Evolutionary conservation across 2,797 vertebrate species (phyloP), one percentile per base, ranked within the genome.

Genomic region (Astyanax mexicanus): DNA sequence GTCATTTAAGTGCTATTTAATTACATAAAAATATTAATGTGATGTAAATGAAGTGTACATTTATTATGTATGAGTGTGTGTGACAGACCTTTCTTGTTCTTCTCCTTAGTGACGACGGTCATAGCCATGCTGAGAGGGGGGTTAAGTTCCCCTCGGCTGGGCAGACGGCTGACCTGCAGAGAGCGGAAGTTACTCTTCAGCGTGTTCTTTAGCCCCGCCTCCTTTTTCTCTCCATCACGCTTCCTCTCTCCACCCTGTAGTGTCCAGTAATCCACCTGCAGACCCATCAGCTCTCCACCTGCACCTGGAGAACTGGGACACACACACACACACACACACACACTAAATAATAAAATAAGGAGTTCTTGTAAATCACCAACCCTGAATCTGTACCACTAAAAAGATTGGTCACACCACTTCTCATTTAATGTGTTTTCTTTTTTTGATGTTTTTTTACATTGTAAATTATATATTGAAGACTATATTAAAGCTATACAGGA

Each of bases 31-130:
- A n/a, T n/a, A n/a, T n/a, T n/a, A n/a, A n/a, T n/a, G n/a, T n/a
- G n/a, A n/a, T n/a, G n/a, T n/a, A n/a, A n/a, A n/a, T n/a, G n/a
- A n/a, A n/a, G 55, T 72, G 23, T 55, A 21, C n/a, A n/a, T n/a
- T n/a, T n/a, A n/a, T n/a, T n/a, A 2, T 51, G 51, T 47, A 10
- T 80, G n/a, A 40, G 8, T 74, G 54, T 25, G 60, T 29, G 7
- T n/a, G n/a, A n/a, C n/a, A n/a, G 27, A 92, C 92, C 92, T 85
- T 91, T 92, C 84, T 92, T 93, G 83, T 93, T 93, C 78, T 93
- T 93, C 86, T 93, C 91, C 38, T 92, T 92, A 52, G 81, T 90
- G 70, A 93, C 91, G 68, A 93, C 90, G 0, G 92, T 93, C 90
- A 93, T 90, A 62, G 87, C 86, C 92, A 93, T 90, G 84, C 83